phyloP scores from a whole-genome alignment of 1,140 invertebrate species.

The Ooceraea biroi region DNA sequence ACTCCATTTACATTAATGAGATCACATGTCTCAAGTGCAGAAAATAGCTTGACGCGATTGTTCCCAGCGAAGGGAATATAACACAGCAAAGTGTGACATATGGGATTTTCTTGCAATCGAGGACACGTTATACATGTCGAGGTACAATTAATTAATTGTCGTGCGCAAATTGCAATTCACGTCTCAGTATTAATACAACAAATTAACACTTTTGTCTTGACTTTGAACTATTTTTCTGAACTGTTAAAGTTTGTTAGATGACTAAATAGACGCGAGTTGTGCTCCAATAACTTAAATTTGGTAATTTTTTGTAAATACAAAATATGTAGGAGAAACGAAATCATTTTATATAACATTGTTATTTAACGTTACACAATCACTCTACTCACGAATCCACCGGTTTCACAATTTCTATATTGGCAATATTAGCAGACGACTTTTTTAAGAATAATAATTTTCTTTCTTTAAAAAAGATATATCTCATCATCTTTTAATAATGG shows the following conservation, averaged over 20 bases:
- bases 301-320: not conserved
- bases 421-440: not conserved
- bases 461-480: not conserved
- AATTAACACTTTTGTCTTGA: slow-evolving; percentile 32
- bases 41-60: slow-evolving; percentile 35
- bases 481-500: not conserved
- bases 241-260: not conserved
- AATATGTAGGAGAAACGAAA: slow-evolving; percentile 28
- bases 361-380: slow-evolving; percentile 48
- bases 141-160: slow-evolving; percentile 46
- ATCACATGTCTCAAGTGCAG: slow-evolving; percentile 18
- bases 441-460: slow-evolving; percentile 23
- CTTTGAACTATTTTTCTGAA: slow-evolving; percentile 12
- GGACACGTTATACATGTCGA: slow-evolving; percentile 27
- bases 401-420: slow-evolving; percentile 31
- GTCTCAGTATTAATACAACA: not conserved
- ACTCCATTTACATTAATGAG: slow-evolving; percentile 25
- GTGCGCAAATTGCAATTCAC: slow-evolving; percentile 33
- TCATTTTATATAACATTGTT: slow-evolving; percentile 57
- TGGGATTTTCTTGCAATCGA: slow-evolving; percentile 15
- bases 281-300: slow-evolving; percentile 28
- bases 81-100: slow-evolving; percentile 30
- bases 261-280: slow-evolving; percentile 31
- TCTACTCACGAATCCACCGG: slow-evolving; percentile 8
- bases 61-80: slow-evolving; percentile 5